Evolutionary conservation across 2,113 vertebrate genomes (phyloP).

Genomic region (Mormyrus iriodes): DNA sequence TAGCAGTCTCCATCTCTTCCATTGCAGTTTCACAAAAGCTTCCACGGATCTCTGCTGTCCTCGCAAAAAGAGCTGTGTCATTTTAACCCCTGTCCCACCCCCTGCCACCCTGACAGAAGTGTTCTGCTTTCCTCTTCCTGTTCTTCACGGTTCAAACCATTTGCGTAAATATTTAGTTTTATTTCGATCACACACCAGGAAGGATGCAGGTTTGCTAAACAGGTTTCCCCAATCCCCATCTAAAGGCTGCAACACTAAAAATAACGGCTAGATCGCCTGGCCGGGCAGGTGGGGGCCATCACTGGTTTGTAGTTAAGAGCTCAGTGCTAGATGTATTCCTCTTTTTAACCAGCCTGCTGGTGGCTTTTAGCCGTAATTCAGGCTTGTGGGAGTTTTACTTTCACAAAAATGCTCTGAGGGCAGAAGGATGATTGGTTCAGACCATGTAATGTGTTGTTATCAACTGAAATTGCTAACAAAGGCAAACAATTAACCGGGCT

Average conservation of each 20-base stretch:
- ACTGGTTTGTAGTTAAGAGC: not conserved
- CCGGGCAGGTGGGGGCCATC: too few relatives aligned
- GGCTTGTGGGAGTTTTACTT: not conserved
- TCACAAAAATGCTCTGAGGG: too few relatives aligned
- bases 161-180: not conserved
- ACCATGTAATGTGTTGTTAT: too few relatives aligned
- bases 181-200: not conserved
- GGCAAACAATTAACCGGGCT: too few relatives aligned
- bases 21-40: too few relatives aligned
- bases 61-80: too few relatives aligned
- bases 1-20: too few relatives aligned
- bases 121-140: not conserved
- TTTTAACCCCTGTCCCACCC: too few relatives aligned
- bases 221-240: not conserved
- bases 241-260: not conserved
- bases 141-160: not conserved
- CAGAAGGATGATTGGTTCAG: too few relatives aligned
- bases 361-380: not conserved
- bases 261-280: not conserved
- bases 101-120: not conserved
- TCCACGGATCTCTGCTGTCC: too few relatives aligned
- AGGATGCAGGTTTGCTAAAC: not conserved
- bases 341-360: not conserved
- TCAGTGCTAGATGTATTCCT: not conserved
- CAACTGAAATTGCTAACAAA: too few relatives aligned